These are phyloP conservation scores for Zoanthus sociatus DNA, from an alignment of 92 coral and sea anemone species.

Conservation along the genomic window DNA sequence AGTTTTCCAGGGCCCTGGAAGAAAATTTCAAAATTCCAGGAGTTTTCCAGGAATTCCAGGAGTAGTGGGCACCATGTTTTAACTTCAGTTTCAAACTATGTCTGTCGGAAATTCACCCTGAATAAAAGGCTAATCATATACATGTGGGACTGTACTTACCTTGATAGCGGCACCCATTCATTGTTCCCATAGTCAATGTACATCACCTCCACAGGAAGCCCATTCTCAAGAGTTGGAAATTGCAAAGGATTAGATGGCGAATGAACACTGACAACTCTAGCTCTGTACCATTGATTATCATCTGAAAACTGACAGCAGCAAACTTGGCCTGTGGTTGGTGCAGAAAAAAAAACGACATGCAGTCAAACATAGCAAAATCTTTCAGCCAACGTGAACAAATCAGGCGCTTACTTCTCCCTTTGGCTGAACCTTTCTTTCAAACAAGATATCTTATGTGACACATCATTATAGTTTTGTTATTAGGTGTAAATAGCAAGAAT, in stretches of 20 bases:
- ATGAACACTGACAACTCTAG: conserved; percentile 76
- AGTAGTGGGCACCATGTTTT: no score
- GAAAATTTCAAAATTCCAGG: no score
- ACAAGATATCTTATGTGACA: no score
- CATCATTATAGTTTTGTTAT: no score
- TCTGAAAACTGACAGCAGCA: conserved; percentile 88
- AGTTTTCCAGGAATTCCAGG: no score
- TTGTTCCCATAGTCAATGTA: conserved; percentile 95
- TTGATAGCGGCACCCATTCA: conserved; percentile 86
- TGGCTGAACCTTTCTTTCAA: no score
- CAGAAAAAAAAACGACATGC: not conserved
- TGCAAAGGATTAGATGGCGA: conserved; percentile 73
- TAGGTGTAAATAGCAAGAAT: no score
- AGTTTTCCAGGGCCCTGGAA: no score
- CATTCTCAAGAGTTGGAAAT: conserved; percentile 79
- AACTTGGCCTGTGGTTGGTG: conserved; percentile 69
- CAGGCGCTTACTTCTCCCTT: no score
- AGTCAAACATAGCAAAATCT: not conserved
- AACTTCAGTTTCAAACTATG: no score
- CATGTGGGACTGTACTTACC: conserved; percentile 43
- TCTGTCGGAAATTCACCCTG: not conserved
- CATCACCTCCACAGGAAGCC: conserved; percentile 79
- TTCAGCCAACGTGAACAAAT: not conserved
- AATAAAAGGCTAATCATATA: not conserved
- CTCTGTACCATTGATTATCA: conserved; percentile 97